These are phyloP conservation scores for Oreochromis niloticus DNA, from an alignment of 2,113 vertebrate genomes.

Conservation along the genomic window DNA sequence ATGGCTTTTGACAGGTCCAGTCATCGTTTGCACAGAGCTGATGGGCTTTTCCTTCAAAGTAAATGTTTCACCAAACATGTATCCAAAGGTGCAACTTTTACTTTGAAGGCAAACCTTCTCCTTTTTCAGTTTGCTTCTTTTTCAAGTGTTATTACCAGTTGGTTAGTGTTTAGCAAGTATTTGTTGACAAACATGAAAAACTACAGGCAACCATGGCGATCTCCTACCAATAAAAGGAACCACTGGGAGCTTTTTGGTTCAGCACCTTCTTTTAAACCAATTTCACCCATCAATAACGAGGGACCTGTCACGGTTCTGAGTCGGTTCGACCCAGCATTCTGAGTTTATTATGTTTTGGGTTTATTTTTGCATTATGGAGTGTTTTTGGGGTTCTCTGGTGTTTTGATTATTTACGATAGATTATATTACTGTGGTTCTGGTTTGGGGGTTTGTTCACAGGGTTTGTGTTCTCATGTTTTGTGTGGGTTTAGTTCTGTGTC, in stretches of 20 bases:
- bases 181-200: fast-evolving
- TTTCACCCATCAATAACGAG: not conserved
- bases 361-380: too few species aligned
- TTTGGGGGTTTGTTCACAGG: too few species aligned
- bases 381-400: too few species aligned
- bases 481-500: too few species aligned
- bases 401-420: too few species aligned
- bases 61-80: not conserved
- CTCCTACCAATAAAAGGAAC: not conserved
- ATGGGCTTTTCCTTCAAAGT: not conserved
- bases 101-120: not conserved
- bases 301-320: not conserved
- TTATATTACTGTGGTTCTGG: too few species aligned
- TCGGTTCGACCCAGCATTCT: too few species aligned
- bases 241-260: fast-evolving
- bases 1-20: not conserved
- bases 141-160: not conserved
- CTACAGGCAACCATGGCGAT: not conserved
- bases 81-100: not conserved
- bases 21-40: not conserved
- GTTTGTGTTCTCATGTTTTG: too few species aligned
- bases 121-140: not conserved
- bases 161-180: not conserved
- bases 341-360: too few species aligned
- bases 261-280: not conserved